Percentiles rank a stretch among this genome's conserved stretches.
These are phyloP conservation scores for Lithosia quadra DNA, from an alignment of 2,888 invertebrate species.

Conservation along the genomic window DNA sequence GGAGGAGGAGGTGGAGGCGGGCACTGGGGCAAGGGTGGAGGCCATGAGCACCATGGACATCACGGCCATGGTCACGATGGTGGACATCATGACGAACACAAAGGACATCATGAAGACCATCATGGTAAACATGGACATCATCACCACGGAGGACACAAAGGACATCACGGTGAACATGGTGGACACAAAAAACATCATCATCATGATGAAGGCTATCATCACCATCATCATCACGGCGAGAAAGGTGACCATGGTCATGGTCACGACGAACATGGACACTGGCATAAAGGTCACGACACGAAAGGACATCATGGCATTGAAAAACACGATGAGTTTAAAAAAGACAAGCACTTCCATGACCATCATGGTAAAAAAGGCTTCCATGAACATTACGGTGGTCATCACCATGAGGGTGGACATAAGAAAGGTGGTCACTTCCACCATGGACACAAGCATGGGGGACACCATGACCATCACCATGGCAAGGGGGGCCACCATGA, in stretches of 20 bases:
- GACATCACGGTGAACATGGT: slow-evolving; percentile 87
- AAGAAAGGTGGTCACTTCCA: slow-evolving; percentile 94
- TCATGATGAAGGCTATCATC: slow-evolving; percentile 89
- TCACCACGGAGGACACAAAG: slow-evolving; percentile 88
- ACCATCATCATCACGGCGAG: slow-evolving; percentile 88
- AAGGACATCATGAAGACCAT: slow-evolving; percentile 88
- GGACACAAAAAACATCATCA: slow-evolving; percentile 89
- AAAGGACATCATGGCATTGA: slow-evolving; percentile 94
- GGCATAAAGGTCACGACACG: slow-evolving; percentile 94
- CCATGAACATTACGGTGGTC: slow-evolving; percentile 92
- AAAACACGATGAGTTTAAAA: slow-evolving; percentile 93
- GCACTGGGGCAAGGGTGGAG: slow-evolving; percentile 85
- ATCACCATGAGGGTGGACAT: slow-evolving; percentile 91
- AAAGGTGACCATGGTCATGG: slow-evolving; percentile 88
- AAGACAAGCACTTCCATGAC: slow-evolving; percentile 94
- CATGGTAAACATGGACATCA: slow-evolving; percentile 90
- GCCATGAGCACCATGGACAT: slow-evolving; percentile 88
- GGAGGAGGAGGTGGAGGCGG: slow-evolving; percentile 50
- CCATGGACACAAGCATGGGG: slow-evolving; percentile 92
- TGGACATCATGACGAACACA: slow-evolving; percentile 90
- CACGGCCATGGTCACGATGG: slow-evolving; percentile 89
- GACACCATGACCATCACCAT: slow-evolving; percentile 91
- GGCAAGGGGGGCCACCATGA: slow-evolving; percentile 93
- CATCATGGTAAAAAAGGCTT: slow-evolving; percentile 93
- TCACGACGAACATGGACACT: slow-evolving; percentile 88